Conservation (phyloP, 2,888 invertebrate genomes). For the Osedax frankpressi region DNA sequence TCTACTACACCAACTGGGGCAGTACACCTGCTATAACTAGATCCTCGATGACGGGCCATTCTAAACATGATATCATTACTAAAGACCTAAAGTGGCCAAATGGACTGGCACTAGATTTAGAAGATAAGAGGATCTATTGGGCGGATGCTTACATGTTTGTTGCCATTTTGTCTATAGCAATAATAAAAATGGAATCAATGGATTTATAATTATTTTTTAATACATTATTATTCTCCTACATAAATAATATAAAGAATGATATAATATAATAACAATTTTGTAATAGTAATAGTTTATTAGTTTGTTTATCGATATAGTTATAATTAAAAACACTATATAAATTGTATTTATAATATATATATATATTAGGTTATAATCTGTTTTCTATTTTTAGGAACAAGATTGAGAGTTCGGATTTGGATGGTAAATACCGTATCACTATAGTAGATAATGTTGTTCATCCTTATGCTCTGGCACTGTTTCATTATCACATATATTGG, state of each 20-base stretch:
- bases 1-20: constrained; percentile 94
- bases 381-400: no score
- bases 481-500: constrained; percentile 83
- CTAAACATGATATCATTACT: constrained; percentile 73
- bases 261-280: no score
- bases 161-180: no score
- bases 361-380: no score
- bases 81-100: constrained; percentile 85
- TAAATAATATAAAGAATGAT: no score
- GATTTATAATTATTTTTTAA: no score
- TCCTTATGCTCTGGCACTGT: constrained; percentile 84
- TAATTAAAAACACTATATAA: no score
- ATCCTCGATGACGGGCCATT: constrained; percentile 88
- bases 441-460: constrained; percentile 68
- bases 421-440: constrained; percentile 68
- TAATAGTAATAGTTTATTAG: no score
- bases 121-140: constrained; percentile 75
- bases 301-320: no score
- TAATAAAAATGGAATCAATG: no score
- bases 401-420: constrained; percentile 78
- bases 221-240: no score
- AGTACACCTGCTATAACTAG: constrained; percentile 71
- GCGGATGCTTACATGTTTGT: constrained; percentile 66
- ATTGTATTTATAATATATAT: no score
- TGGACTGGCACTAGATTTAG: constrained; percentile 86